Base-by-base conservation (phyloP, 1,140 invertebrate species). In the Oryctes rhinoceros region DNA sequence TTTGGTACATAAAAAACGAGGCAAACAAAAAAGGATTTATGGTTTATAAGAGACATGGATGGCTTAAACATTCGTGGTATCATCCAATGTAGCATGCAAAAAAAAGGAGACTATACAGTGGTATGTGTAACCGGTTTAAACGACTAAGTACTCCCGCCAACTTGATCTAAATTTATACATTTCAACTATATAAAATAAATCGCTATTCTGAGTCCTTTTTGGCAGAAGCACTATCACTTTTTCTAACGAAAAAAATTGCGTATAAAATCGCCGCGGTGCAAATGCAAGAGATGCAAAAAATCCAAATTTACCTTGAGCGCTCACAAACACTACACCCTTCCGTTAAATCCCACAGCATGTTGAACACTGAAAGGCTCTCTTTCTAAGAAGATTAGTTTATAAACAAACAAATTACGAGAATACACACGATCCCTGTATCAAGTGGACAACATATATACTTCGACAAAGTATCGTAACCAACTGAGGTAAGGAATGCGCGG, bases 41-140 rank as follows among this genome's bases (percentile, higher is more conserved):
- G 20, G 30, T 24, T 67, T 35, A 44, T 30, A 30, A 30, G 24
- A 44, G 9, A 44, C 74, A 76, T 20, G 35, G 74, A 76, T 76
- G 39, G 37, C 74, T 47, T 4, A 48, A 13, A 24, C 20, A 24
- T 35, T 44, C 44, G 35, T 47, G 44, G 47, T 76, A 76, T 76
- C 74, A 76, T 76, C 74, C 74, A 76, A 47, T 44, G 74, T 37
- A 67, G 65, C 35, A 67, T 67, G 30, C 65, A 35, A 67, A 67
- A 67, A n/a, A 67, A 67, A 67, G 30, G 9, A 13, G 9, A 5
- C 24, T 30, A 30, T 35, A 24, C 18, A 30, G 6, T 67, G 18
- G 65, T 35, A 67, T 30, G 44, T 76, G 44, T 76, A 48, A 76
- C 74, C 74, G 74, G 74, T 76, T 76, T 76, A 76, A 76, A 76